These are phyloP conservation scores for Acridotheres tristis DNA, from an alignment of 2,797 vertebrate genomes.

Conservation along the genomic window DNA sequence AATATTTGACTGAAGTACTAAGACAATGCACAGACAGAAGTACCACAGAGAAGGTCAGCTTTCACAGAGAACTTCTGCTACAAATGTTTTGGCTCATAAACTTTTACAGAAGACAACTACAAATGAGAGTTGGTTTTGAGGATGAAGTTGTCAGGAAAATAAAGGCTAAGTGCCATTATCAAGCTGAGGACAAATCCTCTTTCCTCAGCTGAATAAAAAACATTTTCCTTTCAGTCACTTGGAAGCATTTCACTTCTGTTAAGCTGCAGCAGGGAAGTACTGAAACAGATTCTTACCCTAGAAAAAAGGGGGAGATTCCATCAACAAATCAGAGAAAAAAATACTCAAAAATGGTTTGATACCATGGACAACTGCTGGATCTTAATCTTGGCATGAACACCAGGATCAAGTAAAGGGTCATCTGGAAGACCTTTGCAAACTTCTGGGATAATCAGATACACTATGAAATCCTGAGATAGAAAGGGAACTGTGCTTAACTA, in stretches of 20 bases:
- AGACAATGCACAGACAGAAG: not conserved
- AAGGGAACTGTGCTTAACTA: not conserved
- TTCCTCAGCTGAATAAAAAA: not conserved
- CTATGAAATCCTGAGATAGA: not conserved
- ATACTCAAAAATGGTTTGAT: not conserved
- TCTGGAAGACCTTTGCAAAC: not conserved
- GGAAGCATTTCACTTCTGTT: not conserved
- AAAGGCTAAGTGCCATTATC: not conserved
- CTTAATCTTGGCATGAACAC: not conserved
- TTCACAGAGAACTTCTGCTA: not conserved
- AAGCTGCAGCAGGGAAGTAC: constrained; percentile 1
- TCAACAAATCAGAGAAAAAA: not conserved
- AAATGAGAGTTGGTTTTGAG: not conserved
- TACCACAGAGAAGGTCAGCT: not conserved
- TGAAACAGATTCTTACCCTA: constrained; percentile 16
- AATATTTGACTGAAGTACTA: not conserved
- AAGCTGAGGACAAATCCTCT: not conserved
- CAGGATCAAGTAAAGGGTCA: not conserved
- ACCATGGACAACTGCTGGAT: not conserved
- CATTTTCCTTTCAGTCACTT: not conserved
- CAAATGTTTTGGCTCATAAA: not conserved
- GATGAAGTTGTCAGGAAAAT: not conserved
- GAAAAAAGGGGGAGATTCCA: constrained; percentile 1
- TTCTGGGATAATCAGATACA: not conserved
- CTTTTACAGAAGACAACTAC: not conserved